Conservation (phyloP, 2,113 vertebrate species). For the Helogale parvula region DNA sequence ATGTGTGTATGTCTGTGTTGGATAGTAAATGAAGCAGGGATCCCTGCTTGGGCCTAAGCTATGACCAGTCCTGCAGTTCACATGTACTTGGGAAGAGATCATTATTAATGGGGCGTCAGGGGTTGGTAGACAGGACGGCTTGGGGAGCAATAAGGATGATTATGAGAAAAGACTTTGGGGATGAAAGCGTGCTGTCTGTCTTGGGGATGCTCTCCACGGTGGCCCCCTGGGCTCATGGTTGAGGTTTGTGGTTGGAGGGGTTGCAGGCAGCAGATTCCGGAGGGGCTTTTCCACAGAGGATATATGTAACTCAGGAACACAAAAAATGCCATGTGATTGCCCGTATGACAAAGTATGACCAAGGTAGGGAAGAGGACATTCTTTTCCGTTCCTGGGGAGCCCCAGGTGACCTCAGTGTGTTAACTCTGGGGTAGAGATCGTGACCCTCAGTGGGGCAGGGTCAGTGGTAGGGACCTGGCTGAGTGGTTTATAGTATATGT, state of each 20-base stretch:
- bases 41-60: background rate
- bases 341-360: background rate
- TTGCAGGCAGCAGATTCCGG: background rate
- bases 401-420: background rate
- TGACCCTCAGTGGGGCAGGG: background rate
- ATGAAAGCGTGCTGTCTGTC: background rate
- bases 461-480: background rate
- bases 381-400: background rate
- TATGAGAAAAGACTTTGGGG: background rate
- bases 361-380: background rate
- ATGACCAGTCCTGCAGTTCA: background rate
- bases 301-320: background rate
- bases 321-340: background rate
- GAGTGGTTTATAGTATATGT: background rate
- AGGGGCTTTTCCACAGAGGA: background rate
- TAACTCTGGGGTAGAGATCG: background rate
- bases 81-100: background rate
- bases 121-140: background rate
- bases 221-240: background rate
- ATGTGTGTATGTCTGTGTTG: background rate
- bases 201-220: background rate
- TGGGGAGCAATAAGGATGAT: background rate
- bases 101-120: background rate
- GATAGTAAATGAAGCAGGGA: background rate
- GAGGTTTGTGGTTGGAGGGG: background rate